phyloP scores from a whole-genome alignment of 2,888 invertebrate genomes.

The Pseudanteris insignis region DNA sequence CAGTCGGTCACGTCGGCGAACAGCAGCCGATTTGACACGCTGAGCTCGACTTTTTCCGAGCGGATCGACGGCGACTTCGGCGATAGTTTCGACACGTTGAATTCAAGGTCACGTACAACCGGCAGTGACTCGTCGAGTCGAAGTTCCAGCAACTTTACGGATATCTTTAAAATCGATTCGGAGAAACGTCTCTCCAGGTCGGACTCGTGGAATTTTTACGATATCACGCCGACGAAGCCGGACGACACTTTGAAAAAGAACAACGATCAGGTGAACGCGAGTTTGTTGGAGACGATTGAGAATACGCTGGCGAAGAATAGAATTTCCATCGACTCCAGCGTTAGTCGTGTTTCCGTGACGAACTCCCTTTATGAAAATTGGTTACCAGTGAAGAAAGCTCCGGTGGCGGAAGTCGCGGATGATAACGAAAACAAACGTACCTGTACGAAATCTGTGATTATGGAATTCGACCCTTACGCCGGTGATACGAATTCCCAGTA shows the following conservation, averaged over 20 bases:
- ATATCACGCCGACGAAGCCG: conserved; percentile 51
- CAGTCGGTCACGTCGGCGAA: conserved; percentile 64
- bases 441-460: conserved; percentile 52
- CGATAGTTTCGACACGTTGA: conserved; percentile 54
- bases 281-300: conserved; percentile 50
- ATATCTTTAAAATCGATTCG: conserved; percentile 45
- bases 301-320: conserved; percentile 48
- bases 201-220: conserved; percentile 70
- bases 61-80: conserved; percentile 67
- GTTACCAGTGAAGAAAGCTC: conserved; percentile 43
- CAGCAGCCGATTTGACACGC: conserved; percentile 62
- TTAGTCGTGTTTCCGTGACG: conserved; percentile 53
- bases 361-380: conserved; percentile 69
- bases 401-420: neutral
- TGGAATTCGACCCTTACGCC: conserved; percentile 58
- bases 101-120: conserved; percentile 49
- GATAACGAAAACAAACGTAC: neutral
- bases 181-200: conserved; percentile 64
- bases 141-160: conserved; percentile 38
- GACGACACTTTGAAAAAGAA: conserved; percentile 47
- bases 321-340: conserved; percentile 47
- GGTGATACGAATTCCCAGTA: conserved; percentile 52
- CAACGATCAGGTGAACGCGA: conserved; percentile 31
- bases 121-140: conserved; percentile 52
- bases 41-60: conserved; percentile 60